These are phyloP conservation scores for Eupeodes luniger DNA, from an alignment of 2,888 invertebrate genomes.

Conservation along the genomic window DNA sequence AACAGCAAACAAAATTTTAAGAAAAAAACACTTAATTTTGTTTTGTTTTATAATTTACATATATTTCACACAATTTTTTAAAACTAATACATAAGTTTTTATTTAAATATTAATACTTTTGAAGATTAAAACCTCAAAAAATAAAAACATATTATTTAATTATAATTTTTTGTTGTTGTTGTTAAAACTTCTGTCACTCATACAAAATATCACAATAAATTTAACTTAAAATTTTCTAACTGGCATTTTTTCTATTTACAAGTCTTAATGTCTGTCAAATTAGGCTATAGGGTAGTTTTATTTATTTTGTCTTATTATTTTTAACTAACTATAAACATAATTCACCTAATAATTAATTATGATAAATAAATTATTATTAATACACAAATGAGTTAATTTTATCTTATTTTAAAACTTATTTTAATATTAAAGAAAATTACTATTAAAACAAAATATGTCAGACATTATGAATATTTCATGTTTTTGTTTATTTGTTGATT, in stretches of 20 bases:
- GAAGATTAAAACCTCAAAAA: constrained; percentile 42
- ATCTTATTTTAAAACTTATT: neutral
- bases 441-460: constrained; percentile 34
- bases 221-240: constrained; percentile 30
- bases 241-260: constrained; percentile 63
- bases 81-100: constrained; percentile 57
- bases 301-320: neutral
- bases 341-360: neutral
- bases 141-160: constrained; percentile 38
- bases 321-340: constrained; percentile 14
- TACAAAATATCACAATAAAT: constrained; percentile 73
- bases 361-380: constrained; percentile 1
- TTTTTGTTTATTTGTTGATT: constrained; percentile 55
- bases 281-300: neutral
- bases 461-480: constrained; percentile 61
- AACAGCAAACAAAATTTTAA: no score
- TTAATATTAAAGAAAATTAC: neutral
- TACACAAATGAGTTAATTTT: neutral
- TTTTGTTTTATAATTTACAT: constrained; percentile 46
- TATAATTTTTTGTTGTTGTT: neutral
- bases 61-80: constrained; percentile 57
- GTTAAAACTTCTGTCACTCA: constrained; percentile 44
- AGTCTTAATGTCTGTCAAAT: constrained; percentile 67
- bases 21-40: neutral
- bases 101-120: constrained; percentile 33